Evolutionary conservation across 30 jellyfish, hydroid and myxozoan species (phyloP).

Genomic region (Pelagia noctiluca): DNA sequence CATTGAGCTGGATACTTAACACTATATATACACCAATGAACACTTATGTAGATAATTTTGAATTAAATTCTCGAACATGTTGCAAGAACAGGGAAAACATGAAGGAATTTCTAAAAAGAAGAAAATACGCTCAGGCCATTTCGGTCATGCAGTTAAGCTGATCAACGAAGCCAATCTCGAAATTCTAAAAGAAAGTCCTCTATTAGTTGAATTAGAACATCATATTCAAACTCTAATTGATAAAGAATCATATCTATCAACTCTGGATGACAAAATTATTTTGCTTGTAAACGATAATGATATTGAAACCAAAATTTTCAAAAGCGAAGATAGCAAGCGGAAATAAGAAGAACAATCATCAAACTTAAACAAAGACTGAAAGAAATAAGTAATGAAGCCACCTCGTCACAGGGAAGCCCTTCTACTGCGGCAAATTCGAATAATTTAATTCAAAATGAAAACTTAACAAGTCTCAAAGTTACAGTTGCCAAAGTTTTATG

Average conservation of each 20-base stretch:
- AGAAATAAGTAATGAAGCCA: not conserved
- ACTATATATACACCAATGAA: no score
- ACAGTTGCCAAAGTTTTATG: not conserved
- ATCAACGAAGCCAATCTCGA: not conserved
- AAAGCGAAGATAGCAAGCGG: not conserved
- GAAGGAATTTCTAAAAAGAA: not conserved
- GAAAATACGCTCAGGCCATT: not conserved
- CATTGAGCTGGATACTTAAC: no score
- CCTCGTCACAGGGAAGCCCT: not conserved
- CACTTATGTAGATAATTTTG: no score
- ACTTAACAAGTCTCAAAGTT: not conserved
- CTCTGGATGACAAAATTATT: not conserved
- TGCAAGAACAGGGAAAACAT: no score
- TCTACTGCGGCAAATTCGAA: not conserved
- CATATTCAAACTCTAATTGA: not conserved
- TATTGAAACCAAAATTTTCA: not conserved
- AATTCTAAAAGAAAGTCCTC: not conserved
- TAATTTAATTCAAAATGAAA: not conserved
- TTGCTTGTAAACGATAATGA: not conserved
- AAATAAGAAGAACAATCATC: not conserved
- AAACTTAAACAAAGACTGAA: not conserved
- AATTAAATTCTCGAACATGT: not conserved
- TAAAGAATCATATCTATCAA: not conserved
- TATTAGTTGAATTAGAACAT: not conserved
- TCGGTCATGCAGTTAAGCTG: not conserved